Conservation (phyloP, 1,140 invertebrate genomes). For the Neelides sp. region DNA sequence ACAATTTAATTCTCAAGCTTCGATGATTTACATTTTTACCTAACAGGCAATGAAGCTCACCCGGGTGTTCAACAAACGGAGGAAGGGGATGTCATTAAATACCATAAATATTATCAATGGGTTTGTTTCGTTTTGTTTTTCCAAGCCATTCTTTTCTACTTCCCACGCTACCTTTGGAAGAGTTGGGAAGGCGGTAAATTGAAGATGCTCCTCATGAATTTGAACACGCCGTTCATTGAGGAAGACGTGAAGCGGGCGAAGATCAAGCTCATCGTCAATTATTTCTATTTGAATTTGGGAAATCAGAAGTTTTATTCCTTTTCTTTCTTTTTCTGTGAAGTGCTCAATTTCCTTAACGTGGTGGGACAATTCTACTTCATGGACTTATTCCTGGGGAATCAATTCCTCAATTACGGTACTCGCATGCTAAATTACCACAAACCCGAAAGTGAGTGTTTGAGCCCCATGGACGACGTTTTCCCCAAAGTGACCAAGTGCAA, state of each 20-base stretch:
- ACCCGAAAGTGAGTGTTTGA: background rate
- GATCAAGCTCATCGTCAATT: background rate
- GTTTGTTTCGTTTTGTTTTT: slow-evolving; percentile 39
- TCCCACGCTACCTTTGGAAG: slow-evolving; percentile 63
- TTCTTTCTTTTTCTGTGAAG: slow-evolving; percentile 72
- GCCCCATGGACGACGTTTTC: slow-evolving; percentile 39
- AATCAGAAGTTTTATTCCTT: slow-evolving; percentile 42
- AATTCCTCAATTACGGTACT: slow-evolving; percentile 70
- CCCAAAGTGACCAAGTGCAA: slow-evolving; percentile 71
- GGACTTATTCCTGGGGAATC: slow-evolving; percentile 67
- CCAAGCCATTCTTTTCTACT: slow-evolving; percentile 51
- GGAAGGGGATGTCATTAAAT: slow-evolving; percentile 17
- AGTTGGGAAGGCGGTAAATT: slow-evolving; percentile 34
- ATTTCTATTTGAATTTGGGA: slow-evolving; percentile 5
- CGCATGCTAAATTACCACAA: slow-evolving; percentile 50
- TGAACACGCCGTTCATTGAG: background rate
- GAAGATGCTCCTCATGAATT: slow-evolving; percentile 28
- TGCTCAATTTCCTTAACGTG: slow-evolving; percentile 39
- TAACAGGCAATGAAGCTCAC: background rate
- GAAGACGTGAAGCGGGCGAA: background rate
- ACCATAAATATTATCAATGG: slow-evolving; percentile 40
- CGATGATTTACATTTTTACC: background rate
- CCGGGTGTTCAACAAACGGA: slow-evolving; percentile 31
- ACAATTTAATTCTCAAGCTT: background rate
- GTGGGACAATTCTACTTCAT: slow-evolving; percentile 67